These are phyloP conservation scores for Volucella bombylans DNA, from an alignment of 2,888 invertebrate genomes.

Conservation along the genomic window DNA sequence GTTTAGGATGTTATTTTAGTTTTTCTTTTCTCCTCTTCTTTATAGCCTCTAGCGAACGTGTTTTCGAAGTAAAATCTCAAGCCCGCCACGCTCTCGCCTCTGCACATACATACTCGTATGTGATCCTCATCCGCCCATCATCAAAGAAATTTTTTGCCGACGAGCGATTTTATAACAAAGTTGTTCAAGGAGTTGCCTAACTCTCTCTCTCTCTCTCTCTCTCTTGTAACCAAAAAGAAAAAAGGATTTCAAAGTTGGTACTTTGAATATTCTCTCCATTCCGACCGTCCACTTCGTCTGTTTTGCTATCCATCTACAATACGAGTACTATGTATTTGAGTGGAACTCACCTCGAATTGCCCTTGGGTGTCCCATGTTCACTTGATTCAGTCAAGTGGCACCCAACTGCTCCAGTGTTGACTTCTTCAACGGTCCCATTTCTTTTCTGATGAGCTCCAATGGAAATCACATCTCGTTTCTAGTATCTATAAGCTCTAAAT, in stretches of 20 bases:
- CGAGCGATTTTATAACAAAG: conserved; percentile 6
- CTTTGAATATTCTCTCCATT: conserved; percentile 7
- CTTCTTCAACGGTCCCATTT: conserved; percentile 25
- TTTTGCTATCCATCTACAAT: too few relatives aligned
- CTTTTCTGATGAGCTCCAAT: conserved; percentile 27
- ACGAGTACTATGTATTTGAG: too few relatives aligned
- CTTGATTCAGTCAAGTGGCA: not conserved
- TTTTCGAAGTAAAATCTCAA: conserved; percentile 51
- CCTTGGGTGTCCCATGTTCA: conserved; percentile 23
- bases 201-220: too few relatives aligned
- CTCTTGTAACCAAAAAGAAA: not conserved
- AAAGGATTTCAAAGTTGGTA: too few relatives aligned
- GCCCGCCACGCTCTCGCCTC: conserved; percentile 2
- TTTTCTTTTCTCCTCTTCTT: not conserved
- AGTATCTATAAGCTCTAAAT: conserved; percentile 13
- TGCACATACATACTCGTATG: conserved; percentile 13
- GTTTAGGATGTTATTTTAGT: conserved; percentile 53
- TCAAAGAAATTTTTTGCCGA: conserved; percentile 27
- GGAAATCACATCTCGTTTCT: conserved; percentile 33
- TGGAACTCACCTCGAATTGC: not conserved
- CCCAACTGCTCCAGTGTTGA: conserved; percentile 20
- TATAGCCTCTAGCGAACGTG: conserved; percentile 58
- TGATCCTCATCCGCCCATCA: conserved; percentile 12
- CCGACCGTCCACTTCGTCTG: not conserved
- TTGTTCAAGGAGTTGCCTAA: conserved; percentile 2